phyloP scores from a whole-genome alignment of 1,140 invertebrate species.

The Drosophila melanica region DNA sequence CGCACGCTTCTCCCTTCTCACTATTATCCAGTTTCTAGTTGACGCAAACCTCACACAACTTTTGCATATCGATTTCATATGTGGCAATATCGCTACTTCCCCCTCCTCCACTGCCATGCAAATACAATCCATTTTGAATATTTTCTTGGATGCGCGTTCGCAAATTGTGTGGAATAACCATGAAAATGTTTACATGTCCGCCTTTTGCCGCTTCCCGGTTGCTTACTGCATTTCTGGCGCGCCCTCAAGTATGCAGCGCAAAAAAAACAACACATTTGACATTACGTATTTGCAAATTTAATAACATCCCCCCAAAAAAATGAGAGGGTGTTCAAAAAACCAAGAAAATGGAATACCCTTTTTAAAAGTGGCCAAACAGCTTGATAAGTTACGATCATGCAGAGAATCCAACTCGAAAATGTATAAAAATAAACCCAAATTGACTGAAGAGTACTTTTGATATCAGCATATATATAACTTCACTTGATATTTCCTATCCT shows the following conservation, averaged over 20 bases:
- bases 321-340: not conserved
- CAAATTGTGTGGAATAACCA: slow-evolving; percentile 72
- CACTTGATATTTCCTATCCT: too few relatives aligned
- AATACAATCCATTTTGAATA: slow-evolving; percentile 69
- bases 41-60: slow-evolving; percentile 54
- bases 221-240: slow-evolving; percentile 45
- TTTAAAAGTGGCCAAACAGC: not conserved
- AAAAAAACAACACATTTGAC: slow-evolving; percentile 49
- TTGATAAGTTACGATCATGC: too few relatives aligned
- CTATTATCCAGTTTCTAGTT: slow-evolving; percentile 15
- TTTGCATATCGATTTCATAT: slow-evolving; percentile 83
- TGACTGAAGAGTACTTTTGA: too few relatives aligned
- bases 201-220: slow-evolving; percentile 16
- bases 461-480: too few relatives aligned
- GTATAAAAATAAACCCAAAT: too few relatives aligned
- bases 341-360: not conserved
- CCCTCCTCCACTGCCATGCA: slow-evolving; percentile 26
- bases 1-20: not conserved
- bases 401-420: too few relatives aligned
- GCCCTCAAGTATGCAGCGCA: slow-evolving; percentile 50
- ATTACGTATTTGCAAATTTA: slow-evolving; percentile 72
- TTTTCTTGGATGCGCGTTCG: slow-evolving; percentile 45
- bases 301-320: slow-evolving; percentile 35
- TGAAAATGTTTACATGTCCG: slow-evolving; percentile 70
- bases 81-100: slow-evolving; percentile 50